Evolutionary conservation across 2,888 invertebrate species (phyloP), one percentile per base, ranked within the genome.

Genomic region (Malacosoma neustria): DNA sequence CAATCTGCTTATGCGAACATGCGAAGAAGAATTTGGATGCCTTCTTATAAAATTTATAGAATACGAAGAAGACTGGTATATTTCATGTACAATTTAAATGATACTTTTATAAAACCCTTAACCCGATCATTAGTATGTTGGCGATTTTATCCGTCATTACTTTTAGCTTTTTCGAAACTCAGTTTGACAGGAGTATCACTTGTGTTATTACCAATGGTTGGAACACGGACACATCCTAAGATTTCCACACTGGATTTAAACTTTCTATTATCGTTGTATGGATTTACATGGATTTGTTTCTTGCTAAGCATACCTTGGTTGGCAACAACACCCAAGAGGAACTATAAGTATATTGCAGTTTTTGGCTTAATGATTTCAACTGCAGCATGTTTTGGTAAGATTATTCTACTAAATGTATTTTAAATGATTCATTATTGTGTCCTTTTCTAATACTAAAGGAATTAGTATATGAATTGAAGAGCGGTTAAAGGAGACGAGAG

Each of bases 221-320:
- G 77, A 11, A 61, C 73, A 22, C 61, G 68, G 45, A 72, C 79
- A 46, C 58, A 66, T 11, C 76, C 81, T 3, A 71, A 68, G 42
- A 74, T 81, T 49, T 66, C 74, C 1, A 54, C 67, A 39, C 62
- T 68, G 3, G 85, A 86, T 44, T 61, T 72, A 2, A 81, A 84
- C 40, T 82, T 85, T 35, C 45, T 86, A 29, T 66, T 82, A 60
- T 75, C 85, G 1, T 54, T 85, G 22, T 75, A 79, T 45, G 85
- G 75, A 1, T 82, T 85, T 45, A 73, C 85, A 15, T 87, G 87
- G 87, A 56, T 86, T 47, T 80, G 85, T 53, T 84, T 86, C 42
- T 48, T 86, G 37, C 37, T 85, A 39, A 61, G 70, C 38, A 80
- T 77, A 4, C 86, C 86, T 4, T 86, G 86, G 86, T 46, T 85